A percentile compares a stretch with the other conserved stretches of the same genome.
phyloP scores from a whole-genome alignment of 2,797 vertebrate genomes.

The Prunella strophiata region DNA sequence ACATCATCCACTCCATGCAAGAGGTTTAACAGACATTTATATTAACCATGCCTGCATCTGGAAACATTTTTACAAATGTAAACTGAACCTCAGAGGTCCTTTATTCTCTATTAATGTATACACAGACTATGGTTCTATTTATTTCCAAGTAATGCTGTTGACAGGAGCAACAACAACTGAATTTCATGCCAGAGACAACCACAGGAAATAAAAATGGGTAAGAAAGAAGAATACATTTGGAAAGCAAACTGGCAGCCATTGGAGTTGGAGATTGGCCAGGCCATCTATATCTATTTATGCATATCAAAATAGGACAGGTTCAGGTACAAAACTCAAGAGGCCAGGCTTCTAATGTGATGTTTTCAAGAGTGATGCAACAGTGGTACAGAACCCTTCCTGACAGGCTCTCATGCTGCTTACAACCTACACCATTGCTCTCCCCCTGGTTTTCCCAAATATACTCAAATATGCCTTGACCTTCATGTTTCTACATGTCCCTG shows the following conservation, averaged over 20 bases:
- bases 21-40: background rate
- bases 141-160: conserved; percentile 1
- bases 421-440: background rate
- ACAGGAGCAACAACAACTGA: conserved; percentile 5
- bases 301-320: background rate
- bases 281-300: conserved; percentile 14
- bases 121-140: background rate
- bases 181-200: background rate
- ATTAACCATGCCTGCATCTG: background rate
- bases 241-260: background rate
- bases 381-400: background rate
- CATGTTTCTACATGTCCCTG: background rate
- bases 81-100: background rate
- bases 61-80: background rate
- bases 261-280: background rate
- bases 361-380: rapidly evolving
- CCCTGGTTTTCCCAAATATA: background rate
- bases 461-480: background rate
- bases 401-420: background rate
- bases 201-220: conserved; percentile 23
- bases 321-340: background rate
- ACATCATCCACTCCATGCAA: background rate
- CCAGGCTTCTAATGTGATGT: background rate
- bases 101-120: background rate
- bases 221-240: conserved; percentile 1